Conservation (phyloP, 1,140 invertebrate genomes). For the Wiebesia pumilae region DNA sequence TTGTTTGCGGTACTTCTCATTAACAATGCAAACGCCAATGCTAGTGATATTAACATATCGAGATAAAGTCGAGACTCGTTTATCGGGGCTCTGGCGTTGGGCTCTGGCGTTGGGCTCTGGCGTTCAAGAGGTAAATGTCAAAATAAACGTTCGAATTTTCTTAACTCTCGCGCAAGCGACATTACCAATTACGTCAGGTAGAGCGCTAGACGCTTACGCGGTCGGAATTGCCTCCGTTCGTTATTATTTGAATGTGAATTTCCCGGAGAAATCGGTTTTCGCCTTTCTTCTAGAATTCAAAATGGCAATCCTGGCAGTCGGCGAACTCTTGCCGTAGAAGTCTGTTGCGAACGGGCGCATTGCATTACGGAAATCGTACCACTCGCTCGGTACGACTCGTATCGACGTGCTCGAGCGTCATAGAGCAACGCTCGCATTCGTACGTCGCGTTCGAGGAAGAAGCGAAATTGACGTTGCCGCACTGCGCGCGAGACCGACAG, state of each 20-base stretch:
- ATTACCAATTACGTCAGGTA: background rate
- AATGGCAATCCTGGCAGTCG: background rate
- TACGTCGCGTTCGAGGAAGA: background rate
- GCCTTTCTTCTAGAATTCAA: background rate
- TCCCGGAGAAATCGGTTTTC: background rate
- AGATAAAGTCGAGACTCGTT: no score
- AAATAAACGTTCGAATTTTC: background rate
- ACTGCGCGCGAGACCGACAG: conserved; percentile 10
- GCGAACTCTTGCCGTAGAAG: background rate
- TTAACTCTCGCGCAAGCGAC: background rate
- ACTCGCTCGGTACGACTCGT: background rate
- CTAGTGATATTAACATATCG: no score
- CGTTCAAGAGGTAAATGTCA: background rate
- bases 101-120: no score
- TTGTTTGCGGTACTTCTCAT: background rate
- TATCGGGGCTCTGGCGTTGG: no score
- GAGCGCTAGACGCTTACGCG: background rate
- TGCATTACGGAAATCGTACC: background rate
- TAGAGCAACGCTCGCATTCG: background rate
- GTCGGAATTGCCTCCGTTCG: background rate
- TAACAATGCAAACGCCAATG: no score
- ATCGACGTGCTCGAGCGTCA: background rate
- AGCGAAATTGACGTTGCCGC: background rate
- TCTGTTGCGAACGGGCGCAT: background rate
- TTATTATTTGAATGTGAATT: background rate